Evolutionary conservation across 1,140 invertebrate species (phyloP).

Genomic region (Cherax quadricarinatus): DNA sequence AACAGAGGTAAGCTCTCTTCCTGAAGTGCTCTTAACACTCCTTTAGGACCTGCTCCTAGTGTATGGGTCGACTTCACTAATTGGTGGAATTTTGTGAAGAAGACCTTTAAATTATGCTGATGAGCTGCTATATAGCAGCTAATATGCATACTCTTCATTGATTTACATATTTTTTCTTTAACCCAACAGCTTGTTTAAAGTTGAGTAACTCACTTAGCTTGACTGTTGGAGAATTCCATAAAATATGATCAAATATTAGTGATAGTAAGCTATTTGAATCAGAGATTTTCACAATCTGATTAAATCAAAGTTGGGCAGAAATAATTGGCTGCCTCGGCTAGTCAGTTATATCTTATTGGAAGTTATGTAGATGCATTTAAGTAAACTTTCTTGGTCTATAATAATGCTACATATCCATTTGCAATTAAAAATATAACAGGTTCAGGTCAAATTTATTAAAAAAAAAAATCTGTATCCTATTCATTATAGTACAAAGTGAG

Average conservation of each 20-base stretch:
- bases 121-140: background rate
- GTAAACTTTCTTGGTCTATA: background rate
- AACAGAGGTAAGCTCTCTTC: conserved; percentile 42
- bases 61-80: background rate
- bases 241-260: background rate
- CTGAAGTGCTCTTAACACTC: conserved; percentile 1
- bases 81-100: background rate
- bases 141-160: background rate
- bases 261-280: background rate
- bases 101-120: conserved; percentile 2
- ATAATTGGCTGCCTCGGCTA: background rate
- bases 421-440: background rate
- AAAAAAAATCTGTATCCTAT: too few species aligned
- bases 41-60: conserved; percentile 1
- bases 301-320: background rate
- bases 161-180: background rate
- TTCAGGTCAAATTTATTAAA: background rate
- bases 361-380: background rate
- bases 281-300: background rate
- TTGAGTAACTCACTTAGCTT: background rate
- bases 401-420: background rate
- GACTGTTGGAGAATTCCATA: background rate
- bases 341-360: background rate
- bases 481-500: too few species aligned
- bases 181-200: background rate